Percentiles rank a stretch among this genome's conserved stretches.
Evolutionary conservation across 2,888 invertebrate species (phyloP).

Genomic region (Anoplius nigerrimus): DNA sequence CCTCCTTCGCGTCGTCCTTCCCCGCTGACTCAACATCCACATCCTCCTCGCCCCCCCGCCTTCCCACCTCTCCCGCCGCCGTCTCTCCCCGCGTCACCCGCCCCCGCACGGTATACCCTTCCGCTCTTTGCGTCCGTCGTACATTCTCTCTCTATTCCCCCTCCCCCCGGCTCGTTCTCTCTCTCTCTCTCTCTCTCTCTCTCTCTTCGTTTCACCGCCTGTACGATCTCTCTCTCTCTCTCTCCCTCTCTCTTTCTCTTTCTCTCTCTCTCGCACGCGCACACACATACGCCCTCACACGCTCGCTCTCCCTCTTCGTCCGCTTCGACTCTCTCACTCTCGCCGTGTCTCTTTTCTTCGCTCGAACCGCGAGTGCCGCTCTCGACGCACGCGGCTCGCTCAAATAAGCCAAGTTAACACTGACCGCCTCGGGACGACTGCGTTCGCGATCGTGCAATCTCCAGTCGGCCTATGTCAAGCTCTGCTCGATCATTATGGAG

Average conservation of each 20-base stretch:
- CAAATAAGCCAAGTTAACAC: conserved; percentile 55
- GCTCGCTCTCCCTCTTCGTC: conserved; percentile 15
- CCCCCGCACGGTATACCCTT: conserved; percentile 27
- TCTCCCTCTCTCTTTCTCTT: conserved; percentile 14
- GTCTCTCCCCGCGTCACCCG: conserved; percentile 16
- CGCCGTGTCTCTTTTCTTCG: conserved; percentile 14
- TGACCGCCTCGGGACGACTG: conserved; percentile 25
- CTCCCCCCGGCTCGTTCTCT: conserved; percentile 31
- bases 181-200: conserved; percentile 25
- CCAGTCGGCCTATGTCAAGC: conserved; percentile 3
- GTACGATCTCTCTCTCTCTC: conserved; percentile 17
- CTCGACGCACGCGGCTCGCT: conserved; percentile 20
- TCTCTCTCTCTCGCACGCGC: conserved; percentile 28
- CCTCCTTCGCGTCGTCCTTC: conserved; percentile 34
- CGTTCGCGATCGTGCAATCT: conserved; percentile 14
- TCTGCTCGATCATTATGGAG: too few species aligned
- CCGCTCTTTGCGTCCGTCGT: too few species aligned
- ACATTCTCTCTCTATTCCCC: conserved; percentile 29
- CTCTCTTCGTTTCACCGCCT: conserved; percentile 19
- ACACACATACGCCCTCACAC: conserved; percentile 13
- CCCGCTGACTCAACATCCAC: conserved; percentile 37
- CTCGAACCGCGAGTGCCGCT: conserved; percentile 11
- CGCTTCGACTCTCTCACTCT: conserved; percentile 23
- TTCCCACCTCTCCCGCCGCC: conserved; percentile 30
- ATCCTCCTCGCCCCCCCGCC: conserved; percentile 35